These are phyloP conservation scores for Nymphalis urticae DNA, from an alignment of 2,888 invertebrate genomes.

Conservation along the genomic window DNA sequence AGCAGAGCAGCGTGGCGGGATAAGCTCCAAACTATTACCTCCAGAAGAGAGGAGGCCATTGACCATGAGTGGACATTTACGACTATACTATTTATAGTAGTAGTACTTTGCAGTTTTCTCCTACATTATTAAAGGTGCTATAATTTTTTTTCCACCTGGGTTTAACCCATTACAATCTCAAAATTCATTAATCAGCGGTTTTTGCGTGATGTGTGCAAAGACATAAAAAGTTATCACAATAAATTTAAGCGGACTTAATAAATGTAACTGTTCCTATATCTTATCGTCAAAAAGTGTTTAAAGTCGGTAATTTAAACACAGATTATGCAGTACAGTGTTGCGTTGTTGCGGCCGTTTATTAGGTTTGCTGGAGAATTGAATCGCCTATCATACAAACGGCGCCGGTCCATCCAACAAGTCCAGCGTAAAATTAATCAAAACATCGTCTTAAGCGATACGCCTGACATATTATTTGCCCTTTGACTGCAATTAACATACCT, in stretches of 20 bases:
- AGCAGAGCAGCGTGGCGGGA: no score
- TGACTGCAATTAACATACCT: constrained; percentile 58
- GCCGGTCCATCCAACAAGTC: not conserved
- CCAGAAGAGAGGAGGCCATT: no score
- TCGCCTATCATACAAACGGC: not conserved
- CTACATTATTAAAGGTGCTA: no score
- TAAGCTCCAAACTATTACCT: no score
- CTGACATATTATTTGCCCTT: constrained; percentile 53
- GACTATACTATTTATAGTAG: no score
- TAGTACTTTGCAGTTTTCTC: no score
- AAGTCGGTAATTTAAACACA: not conserved
- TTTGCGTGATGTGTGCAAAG: not conserved
- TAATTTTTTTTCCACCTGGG: no score
- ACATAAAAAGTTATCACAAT: not conserved
- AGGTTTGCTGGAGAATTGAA: no score
- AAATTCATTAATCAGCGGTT: no score
- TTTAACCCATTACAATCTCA: no score
- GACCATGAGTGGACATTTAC: no score
- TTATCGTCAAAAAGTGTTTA: not conserved
- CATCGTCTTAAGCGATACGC: constrained; percentile 26
- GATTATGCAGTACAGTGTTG: not conserved
- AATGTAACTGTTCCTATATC: not conserved
- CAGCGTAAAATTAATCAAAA: constrained; percentile 5
- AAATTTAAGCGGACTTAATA: not conserved
- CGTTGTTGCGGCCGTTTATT: no score